phyloP scores from a whole-genome alignment of 2,113 vertebrate species.

The Siniperca chuatsi region DNA sequence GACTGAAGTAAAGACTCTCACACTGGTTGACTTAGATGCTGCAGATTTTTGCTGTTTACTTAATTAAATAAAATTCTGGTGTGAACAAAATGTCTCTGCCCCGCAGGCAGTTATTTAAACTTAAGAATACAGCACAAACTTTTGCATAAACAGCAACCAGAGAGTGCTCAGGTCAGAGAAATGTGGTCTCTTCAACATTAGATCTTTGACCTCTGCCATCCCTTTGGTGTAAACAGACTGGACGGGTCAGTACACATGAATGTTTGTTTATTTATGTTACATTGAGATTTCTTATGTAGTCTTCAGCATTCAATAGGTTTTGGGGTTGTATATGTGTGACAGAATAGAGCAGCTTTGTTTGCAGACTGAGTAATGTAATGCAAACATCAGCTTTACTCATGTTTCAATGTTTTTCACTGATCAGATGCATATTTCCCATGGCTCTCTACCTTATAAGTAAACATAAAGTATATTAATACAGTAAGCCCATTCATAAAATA shows the following conservation, averaged over 20 bases:
- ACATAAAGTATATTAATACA: not conserved
- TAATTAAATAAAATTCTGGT: constrained; percentile 5
- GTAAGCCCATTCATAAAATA: not conserved
- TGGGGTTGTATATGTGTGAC: not conserved
- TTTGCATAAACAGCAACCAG: not conserved
- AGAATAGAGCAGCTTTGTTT: not conserved
- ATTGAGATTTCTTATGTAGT: not conserved
- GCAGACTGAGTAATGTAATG: not conserved
- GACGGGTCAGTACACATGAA: not conserved
- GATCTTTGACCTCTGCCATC: not conserved
- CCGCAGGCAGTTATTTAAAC: not conserved
- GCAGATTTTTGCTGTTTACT: not conserved
- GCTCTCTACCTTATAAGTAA: not conserved
- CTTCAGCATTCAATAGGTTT: not conserved
- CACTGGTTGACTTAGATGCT: not conserved
- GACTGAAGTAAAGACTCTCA: not conserved
- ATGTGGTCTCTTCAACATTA: not conserved
- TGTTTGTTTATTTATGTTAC: not conserved
- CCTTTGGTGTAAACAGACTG: too few relatives aligned
- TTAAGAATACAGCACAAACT: not conserved
- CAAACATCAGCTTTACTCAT: not conserved
- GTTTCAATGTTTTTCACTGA: not conserved
- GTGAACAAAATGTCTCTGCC: not conserved
- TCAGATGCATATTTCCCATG: not conserved
- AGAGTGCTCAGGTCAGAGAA: not conserved